phyloP scores from a whole-genome alignment of 2,797 vertebrate genomes.

The Leuciscus waleckii region DNA sequence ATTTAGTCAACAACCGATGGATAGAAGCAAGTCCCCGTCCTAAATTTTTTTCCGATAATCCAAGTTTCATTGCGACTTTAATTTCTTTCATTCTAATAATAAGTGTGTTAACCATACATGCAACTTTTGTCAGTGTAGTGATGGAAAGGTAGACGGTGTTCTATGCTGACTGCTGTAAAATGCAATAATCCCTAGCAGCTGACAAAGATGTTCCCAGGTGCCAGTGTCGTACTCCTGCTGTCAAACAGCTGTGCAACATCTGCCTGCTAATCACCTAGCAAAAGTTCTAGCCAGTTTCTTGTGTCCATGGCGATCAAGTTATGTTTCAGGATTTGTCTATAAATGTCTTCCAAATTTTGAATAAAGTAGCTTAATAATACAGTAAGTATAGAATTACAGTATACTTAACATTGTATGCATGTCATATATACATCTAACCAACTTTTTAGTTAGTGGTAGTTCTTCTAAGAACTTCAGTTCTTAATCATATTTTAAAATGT shows the following conservation, averaged over 20 bases:
- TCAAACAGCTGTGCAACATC: slow-evolving; percentile 29
- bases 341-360: background rate
- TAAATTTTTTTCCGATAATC: too few species aligned
- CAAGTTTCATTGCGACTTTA: too few species aligned
- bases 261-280: slow-evolving; percentile 49
- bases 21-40: too few species aligned
- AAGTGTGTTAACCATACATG: background rate
- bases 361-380: background rate
- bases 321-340: background rate
- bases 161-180: slow-evolving; percentile 23
- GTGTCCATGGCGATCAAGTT: background rate
- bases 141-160: background rate
- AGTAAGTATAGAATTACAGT: background rate
- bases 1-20: too few species aligned
- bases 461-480: too few species aligned
- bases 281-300: background rate
- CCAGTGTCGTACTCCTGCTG: slow-evolving; percentile 25
- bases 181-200: slow-evolving; percentile 26
- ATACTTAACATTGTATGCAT: background rate
- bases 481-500: background rate
- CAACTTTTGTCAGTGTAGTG: background rate
- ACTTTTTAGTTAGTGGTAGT: background rate
- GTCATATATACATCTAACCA: background rate
- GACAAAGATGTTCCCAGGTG: slow-evolving; percentile 45
- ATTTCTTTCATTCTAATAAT: background rate